Percentiles rank a stretch among this genome's conserved stretches.
Evolutionary conservation across 2,888 invertebrate genomes (phyloP).

Genomic region (Tortricodes alternella): DNA sequence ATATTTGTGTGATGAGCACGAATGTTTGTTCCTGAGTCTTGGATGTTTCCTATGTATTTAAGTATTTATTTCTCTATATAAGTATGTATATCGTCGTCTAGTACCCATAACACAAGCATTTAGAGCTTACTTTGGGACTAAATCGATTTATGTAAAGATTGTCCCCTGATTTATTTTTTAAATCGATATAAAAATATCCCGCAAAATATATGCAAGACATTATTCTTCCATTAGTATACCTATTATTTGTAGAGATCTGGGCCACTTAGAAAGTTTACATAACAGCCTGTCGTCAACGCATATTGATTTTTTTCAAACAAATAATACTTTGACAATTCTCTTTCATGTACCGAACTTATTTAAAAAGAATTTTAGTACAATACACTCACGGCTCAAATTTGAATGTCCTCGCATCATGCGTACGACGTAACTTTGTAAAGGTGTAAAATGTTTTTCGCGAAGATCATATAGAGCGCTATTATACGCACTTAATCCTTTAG

Average conservation of each 20-base stretch:
- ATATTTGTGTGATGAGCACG: no score
- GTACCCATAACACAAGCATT: no score
- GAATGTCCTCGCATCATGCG: background rate
- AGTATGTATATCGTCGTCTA: no score
- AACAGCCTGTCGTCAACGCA: constrained; percentile 43
- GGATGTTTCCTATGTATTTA: no score
- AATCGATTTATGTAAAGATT: no score
- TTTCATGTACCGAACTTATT: constrained; percentile 34
- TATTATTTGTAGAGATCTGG: constrained; percentile 32
- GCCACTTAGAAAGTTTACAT: constrained; percentile 40
- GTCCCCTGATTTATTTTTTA: no score
- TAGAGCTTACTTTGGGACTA: no score
- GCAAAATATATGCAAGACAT: background rate
- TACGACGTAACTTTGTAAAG: constrained; percentile 35
- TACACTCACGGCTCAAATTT: constrained; percentile 40
- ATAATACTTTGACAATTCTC: constrained; percentile 44
- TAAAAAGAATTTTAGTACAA: constrained; percentile 28
- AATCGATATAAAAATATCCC: constrained; percentile 2
- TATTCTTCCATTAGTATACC: constrained; percentile 5
- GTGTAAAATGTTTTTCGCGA: constrained; percentile 52
- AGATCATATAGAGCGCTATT: constrained; percentile 39
- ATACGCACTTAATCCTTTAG: constrained; percentile 49
- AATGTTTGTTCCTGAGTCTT: no score
- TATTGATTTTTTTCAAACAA: constrained; percentile 58
- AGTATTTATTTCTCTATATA: no score